phyloP scores from a whole-genome alignment of 2,113 vertebrate genomes.

The Raphicerus campestris region DNA sequence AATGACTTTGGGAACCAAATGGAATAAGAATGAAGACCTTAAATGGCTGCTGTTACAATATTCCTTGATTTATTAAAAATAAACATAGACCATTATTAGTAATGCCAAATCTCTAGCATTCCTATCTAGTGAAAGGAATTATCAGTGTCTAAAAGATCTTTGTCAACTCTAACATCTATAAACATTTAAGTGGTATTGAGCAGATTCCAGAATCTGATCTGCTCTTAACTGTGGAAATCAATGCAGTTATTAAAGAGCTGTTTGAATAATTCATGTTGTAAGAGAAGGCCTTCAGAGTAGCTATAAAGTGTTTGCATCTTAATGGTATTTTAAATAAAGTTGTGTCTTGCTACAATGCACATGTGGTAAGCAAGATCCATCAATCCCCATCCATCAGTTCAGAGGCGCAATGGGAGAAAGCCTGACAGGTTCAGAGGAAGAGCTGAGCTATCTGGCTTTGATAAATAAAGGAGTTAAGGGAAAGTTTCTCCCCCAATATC shows the following conservation, averaged over 20 bases:
- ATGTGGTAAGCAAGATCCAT: slow-evolving; percentile 49
- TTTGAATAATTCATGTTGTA: slow-evolving; percentile 71
- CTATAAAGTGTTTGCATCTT: slow-evolving; percentile 60
- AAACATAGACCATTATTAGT: slow-evolving; percentile 43
- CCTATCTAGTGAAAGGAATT: slow-evolving; percentile 60
- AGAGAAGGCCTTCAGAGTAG: slow-evolving; percentile 51
- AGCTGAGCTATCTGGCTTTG: slow-evolving; percentile 20
- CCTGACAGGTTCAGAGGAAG: slow-evolving; percentile 28
- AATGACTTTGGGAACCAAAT: slow-evolving; percentile 28
- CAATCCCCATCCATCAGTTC: slow-evolving; percentile 45
- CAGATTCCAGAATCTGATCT: slow-evolving; percentile 66
- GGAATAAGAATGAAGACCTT: slow-evolving; percentile 52
- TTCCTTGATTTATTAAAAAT: slow-evolving; percentile 66
- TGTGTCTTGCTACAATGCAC: slow-evolving; percentile 52
- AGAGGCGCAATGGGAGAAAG: slow-evolving; percentile 17
- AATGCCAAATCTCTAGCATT: slow-evolving; percentile 43
- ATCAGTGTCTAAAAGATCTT: slow-evolving; percentile 69
- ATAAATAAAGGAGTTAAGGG: slow-evolving; percentile 37
- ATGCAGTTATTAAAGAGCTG: slow-evolving; percentile 69
- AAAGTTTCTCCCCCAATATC: background rate
- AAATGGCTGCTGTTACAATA: background rate
- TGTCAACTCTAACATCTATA: slow-evolving; percentile 70
- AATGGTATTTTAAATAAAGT: slow-evolving; percentile 73
- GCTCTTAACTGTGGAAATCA: slow-evolving; percentile 68
- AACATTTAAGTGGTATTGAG: slow-evolving; percentile 73